phyloP scores from a whole-genome alignment of 2,113 vertebrate genomes.

The Gymnocephalus cernua region DNA sequence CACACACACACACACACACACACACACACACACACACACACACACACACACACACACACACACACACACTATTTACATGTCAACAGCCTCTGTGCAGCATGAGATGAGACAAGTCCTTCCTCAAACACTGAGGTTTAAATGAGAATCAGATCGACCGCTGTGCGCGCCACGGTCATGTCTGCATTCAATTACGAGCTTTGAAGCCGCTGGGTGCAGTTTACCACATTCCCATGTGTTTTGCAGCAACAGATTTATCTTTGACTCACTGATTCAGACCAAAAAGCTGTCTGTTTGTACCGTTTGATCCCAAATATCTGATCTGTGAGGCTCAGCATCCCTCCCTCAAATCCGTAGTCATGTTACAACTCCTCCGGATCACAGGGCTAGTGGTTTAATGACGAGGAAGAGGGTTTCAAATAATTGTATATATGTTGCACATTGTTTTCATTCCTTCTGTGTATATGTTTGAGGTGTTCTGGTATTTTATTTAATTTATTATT shows the following conservation, averaged over 20 bases:
- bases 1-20: conserved; percentile 18
- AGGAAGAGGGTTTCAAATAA: background rate
- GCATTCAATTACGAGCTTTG: conserved; percentile 53
- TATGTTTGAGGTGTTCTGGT: too few relatives aligned
- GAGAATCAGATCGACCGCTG: conserved; percentile 33
- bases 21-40: conserved; percentile 22
- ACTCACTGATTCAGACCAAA: conserved; percentile 39
- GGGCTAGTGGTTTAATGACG: background rate
- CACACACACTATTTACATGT: conserved; percentile 52
- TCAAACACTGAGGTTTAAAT: conserved; percentile 38
- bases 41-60: conserved; percentile 15
- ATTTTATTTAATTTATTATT: too few relatives aligned
- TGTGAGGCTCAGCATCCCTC: background rate
- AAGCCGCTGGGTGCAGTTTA: conserved; percentile 61
- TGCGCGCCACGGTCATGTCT: conserved; percentile 38
- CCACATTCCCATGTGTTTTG: conserved; percentile 56
- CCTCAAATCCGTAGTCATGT: conserved; percentile 10
- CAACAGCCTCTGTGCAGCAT: conserved; percentile 44
- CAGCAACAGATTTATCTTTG: conserved; percentile 38
- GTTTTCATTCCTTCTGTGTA: too few relatives aligned
- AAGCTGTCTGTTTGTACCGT: conserved; percentile 10
- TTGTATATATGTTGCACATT: too few relatives aligned
- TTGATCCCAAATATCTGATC: conserved; percentile 55
- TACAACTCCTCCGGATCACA: conserved; percentile 3
- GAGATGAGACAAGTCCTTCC: conserved; percentile 13